Base-by-base conservation (phyloP, 2,888 invertebrate species). In the Deilephila elpenor region DNA sequence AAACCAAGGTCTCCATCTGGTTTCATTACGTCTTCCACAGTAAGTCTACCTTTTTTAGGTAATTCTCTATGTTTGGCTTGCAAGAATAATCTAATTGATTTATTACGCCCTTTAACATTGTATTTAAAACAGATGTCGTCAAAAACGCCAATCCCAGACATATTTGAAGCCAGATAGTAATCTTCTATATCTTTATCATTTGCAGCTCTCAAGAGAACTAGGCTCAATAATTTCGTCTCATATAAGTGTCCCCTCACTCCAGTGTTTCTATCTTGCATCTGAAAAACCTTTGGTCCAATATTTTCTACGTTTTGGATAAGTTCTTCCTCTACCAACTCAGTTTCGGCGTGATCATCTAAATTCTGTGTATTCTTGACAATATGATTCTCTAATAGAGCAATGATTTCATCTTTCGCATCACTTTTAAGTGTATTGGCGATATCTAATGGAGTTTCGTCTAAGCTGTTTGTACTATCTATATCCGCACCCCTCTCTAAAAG, bases 31-130 rank as follows among this genome's bases (percentile, higher is more conserved):
- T 74, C 74, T 11, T 73, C 70, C 3, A 71, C 62, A 29, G 62
- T 71, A 8, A 74, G 29, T 25, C 72, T 71, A 7, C 72, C 72
- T n/a, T 73, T 74, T n/a, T 70, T 62, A 19, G 71, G 72, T 19
- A 72, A 70, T 59, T 74, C 74, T 44, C 74, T 72, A 25, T 74
- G 74, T 71, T 74, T 74, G 5, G 74, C 74, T 64, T 74, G 74
- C 3, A 74, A 59, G 59, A 74, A 74, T 25, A 74, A 19, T 59
- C 59, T 64, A 0, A 74, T 20, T 3, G 74, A 62, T 44, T 70
- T 72, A 7, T 61, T 5, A 37, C 53, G 61, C 7, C 59, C 72
- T 59, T 71, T 71, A 1, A 74, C n/a, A 53, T 71, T 73, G 59
- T 74, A 74, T 53, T 74, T 74, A 5, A 72, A 71, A 64, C 72